Percentiles rank a stretch among this genome's conserved stretches.
phyloP scores from a whole-genome alignment of 2,113 vertebrate genomes.

The Trachemys scripta region DNA sequence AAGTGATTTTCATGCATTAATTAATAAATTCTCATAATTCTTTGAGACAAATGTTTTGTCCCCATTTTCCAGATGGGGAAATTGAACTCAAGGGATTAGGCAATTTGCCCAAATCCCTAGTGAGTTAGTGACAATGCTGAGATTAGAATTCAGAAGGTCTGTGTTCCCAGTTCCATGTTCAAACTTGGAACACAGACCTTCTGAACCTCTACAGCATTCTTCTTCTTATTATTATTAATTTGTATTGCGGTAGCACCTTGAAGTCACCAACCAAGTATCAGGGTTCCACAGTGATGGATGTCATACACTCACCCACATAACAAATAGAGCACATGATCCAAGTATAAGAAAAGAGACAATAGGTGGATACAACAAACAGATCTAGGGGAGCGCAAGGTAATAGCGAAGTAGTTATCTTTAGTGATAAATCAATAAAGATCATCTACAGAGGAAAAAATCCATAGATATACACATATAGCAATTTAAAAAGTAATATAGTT shows the following conservation, averaged over 20 bases:
- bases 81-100: not conserved
- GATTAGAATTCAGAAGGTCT: not conserved
- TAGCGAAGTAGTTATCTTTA: not conserved
- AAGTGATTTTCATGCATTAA: not conserved
- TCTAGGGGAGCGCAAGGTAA: not conserved
- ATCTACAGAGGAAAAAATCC: not conserved
- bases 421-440: not conserved
- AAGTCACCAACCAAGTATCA: not conserved
- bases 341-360: not conserved
- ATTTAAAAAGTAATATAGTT: not conserved
- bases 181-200: not conserved
- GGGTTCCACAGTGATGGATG: not conserved
- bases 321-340: not conserved
- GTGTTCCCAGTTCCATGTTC: not conserved
- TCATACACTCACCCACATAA: not conserved
- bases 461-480: not conserved
- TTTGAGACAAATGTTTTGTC: not conserved
- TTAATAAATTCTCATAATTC: not conserved
- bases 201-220: too few species aligned
- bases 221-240: not conserved
- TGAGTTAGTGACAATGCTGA: not conserved
- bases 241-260: not conserved
- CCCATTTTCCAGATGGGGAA: not conserved
- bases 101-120: not conserved
- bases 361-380: not conserved